Conservation (phyloP, 2,888 invertebrate genomes). For the Leucania comma region DNA sequence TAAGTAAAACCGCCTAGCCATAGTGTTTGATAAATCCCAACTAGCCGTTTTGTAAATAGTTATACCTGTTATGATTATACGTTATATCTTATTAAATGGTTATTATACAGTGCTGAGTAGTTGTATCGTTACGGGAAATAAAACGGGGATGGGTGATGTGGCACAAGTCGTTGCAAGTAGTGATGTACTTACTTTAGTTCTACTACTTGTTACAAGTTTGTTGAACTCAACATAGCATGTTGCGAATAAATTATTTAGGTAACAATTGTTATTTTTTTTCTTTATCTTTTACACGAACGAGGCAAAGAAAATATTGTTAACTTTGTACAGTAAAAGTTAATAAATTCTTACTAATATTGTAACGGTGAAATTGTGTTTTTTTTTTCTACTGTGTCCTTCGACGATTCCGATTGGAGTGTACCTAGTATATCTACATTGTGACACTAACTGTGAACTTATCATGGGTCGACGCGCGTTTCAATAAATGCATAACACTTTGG, state of each 20-base stretch:
- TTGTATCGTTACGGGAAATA: conserved; percentile 38
- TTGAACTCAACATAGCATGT: conserved; percentile 50
- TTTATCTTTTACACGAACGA: conserved; percentile 19
- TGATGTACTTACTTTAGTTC: conserved; percentile 25
- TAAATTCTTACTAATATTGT: conserved; percentile 27
- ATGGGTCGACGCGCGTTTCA: no score
- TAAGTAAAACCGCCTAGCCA: conserved; percentile 38
- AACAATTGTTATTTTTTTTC: conserved; percentile 46
- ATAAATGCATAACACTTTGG: no score
- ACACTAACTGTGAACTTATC: no score
- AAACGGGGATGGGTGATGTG: conserved; percentile 7
- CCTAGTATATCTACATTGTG: no score
- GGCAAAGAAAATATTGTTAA: conserved; percentile 9
- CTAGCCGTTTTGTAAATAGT: conserved; percentile 52
- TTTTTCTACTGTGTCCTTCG: background rate
- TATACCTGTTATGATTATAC: conserved; percentile 10
- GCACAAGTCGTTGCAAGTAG: conserved; percentile 24
- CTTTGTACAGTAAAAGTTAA: conserved; percentile 26
- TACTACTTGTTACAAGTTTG: conserved; percentile 37
- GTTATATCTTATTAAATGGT: conserved; percentile 14
- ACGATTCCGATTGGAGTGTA: no score
- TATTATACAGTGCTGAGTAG: conserved; percentile 25
- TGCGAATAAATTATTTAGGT: conserved; percentile 66
- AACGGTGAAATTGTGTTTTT: conserved; percentile 17
- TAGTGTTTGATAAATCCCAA: conserved; percentile 44